Conservation (phyloP, 2,797 vertebrate genomes). For the Loriculus beryllinus region DNA sequence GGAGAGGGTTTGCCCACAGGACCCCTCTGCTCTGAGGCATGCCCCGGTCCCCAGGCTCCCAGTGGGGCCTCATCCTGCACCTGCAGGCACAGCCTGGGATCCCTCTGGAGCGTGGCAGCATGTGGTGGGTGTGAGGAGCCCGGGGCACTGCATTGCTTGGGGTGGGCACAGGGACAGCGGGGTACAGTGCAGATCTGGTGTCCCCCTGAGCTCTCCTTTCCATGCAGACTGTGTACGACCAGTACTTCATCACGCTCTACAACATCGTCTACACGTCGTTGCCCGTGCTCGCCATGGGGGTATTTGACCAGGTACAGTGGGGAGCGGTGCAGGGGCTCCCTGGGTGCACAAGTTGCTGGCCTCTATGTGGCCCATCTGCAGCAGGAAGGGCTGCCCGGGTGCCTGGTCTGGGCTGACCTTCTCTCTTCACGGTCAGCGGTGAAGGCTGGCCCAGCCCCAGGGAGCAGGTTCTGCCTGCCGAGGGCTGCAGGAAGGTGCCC, state of each 20-base stretch:
- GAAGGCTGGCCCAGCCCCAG: neutral
- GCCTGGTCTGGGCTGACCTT: neutral
- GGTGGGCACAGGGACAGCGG: neutral
- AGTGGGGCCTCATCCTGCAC: neutral
- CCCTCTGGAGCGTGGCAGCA: accelerated
- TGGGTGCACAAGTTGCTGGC: neutral
- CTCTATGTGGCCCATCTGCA: accelerated
- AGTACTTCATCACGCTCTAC: conserved; percentile 91
- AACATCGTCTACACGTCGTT: conserved; percentile 97
- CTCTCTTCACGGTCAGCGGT: neutral
- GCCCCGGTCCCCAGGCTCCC: neutral
- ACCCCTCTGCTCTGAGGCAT: accelerated
- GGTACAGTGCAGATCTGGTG: accelerated
- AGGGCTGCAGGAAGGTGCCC: neutral
- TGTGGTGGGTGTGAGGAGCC: neutral
- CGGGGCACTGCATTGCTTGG: neutral
- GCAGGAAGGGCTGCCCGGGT: neutral
- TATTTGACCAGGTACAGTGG: conserved; percentile 88
- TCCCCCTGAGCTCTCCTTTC: neutral
- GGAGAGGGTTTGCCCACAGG: neutral
- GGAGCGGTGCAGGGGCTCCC: no score
- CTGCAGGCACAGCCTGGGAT: neutral
- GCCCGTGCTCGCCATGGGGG: conserved; percentile 94
- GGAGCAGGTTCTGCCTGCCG: neutral
- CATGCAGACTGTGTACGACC: conserved; percentile 61